A percentile compares a stretch with the other conserved stretches of the same genome.
phyloP scores from a whole-genome alignment of 1,140 invertebrate species.

The Caerostris extrusa region DNA sequence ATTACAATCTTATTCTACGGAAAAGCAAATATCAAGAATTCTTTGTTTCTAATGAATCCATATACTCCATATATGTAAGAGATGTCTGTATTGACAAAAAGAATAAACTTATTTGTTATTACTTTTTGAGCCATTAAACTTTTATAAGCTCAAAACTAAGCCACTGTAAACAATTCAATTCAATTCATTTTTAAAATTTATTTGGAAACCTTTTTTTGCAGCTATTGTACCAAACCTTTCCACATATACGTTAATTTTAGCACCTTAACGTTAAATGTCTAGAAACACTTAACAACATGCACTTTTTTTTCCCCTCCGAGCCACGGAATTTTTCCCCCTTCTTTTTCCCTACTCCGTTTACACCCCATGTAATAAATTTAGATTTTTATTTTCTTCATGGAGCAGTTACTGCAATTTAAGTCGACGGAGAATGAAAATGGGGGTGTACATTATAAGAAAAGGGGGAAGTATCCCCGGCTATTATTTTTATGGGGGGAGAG shows the following conservation, averaged over 20 bases:
- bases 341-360: neutral
- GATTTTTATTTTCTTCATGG: slow-evolving; percentile 42
- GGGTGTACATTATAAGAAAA: neutral
- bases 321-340: neutral
- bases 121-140: slow-evolving; percentile 42
- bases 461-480: neutral
- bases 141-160: neutral
- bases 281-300: slow-evolving; percentile 6
- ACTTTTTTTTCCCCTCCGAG: slow-evolving; percentile 2
- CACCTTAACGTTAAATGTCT: neutral
- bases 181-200: slow-evolving; percentile 4
- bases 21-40: too few species aligned
- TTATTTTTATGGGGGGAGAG: slow-evolving; percentile 27
- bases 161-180: slow-evolving; percentile 4
- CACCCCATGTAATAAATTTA: slow-evolving; percentile 57
- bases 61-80: slow-evolving; percentile 35
- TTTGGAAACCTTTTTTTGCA: neutral
- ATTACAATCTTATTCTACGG: too few species aligned
- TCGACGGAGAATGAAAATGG: neutral
- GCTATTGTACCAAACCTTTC: neutral
- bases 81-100: neutral
- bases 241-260: neutral
- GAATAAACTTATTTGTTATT: slow-evolving; percentile 14
- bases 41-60: neutral
- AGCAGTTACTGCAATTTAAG: neutral